Evolutionary conservation across 2,797 vertebrate species (phyloP).

Genomic region (Perodicticus potto): DNA sequence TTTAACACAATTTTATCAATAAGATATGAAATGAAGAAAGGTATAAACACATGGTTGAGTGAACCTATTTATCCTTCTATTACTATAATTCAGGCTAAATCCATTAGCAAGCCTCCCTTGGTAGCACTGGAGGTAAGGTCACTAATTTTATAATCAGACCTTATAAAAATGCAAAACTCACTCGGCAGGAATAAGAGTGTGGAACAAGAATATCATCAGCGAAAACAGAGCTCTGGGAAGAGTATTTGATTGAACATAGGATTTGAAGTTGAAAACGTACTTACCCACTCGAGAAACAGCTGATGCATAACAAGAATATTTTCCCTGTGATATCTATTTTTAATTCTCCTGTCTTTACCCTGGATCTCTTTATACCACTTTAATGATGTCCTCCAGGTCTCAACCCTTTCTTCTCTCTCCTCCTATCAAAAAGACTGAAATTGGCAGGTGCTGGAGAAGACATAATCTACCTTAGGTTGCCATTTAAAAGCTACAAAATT

Average conservation of each 20-base stretch:
- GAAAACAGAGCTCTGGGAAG: neutral
- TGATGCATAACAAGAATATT: constrained; percentile 52
- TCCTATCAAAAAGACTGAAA: constrained; percentile 75
- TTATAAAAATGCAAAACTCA: constrained; percentile 68
- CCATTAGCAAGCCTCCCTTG: constrained; percentile 49
- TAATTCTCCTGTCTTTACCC: constrained; percentile 19
- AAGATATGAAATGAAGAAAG: constrained; percentile 50
- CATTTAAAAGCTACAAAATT: constrained; percentile 77
- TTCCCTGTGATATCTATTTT: constrained; percentile 52
- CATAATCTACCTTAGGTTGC: constrained; percentile 78
- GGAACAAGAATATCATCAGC: constrained; percentile 43
- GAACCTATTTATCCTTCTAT: constrained; percentile 43
- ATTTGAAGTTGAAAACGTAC: constrained; percentile 65
- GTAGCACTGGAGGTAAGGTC: constrained; percentile 55
- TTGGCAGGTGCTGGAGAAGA: constrained; percentile 61
- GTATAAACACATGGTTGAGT: constrained; percentile 35
- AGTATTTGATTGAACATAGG: constrained; percentile 26
- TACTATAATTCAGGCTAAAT: constrained; percentile 46
- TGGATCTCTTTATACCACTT: constrained; percentile 50
- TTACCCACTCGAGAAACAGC: constrained; percentile 15
- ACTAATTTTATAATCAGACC: constrained; percentile 69
- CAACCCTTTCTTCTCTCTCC: constrained; percentile 62
- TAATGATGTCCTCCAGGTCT: constrained; percentile 64
- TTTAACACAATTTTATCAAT: constrained; percentile 62
- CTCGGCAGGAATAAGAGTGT: constrained; percentile 46